Evolutionary conservation across 2,797 vertebrate genomes (phyloP).

Genomic region (Passerculus sandwichensis): DNA sequence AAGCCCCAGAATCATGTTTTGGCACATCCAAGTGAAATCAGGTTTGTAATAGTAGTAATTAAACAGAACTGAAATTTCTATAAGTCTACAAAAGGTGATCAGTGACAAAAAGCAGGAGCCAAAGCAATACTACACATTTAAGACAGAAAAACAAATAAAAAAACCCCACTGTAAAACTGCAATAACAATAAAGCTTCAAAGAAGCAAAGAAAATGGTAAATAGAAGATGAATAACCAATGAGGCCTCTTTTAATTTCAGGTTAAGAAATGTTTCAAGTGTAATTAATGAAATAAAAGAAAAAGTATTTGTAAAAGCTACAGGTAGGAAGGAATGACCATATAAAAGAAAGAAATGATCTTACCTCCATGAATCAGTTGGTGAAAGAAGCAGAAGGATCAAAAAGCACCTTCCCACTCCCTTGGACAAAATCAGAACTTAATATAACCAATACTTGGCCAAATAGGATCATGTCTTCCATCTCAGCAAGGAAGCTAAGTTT

Average conservation of each 20-base stretch:
- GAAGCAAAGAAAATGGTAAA: not conserved
- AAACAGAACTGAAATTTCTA: not conserved
- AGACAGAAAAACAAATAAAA: not conserved
- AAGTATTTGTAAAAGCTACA: not conserved
- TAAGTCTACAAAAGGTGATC: not conserved
- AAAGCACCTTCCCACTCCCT: not conserved
- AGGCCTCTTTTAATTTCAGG: not conserved
- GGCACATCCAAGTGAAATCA: not conserved
- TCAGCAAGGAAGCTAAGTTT: not conserved
- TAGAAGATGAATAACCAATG: not conserved
- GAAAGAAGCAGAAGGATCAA: not conserved
- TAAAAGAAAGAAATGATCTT: not conserved
- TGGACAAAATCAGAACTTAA: not conserved
- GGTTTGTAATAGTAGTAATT: not conserved
- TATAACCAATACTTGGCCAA: not conserved
- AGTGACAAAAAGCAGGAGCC: not conserved
- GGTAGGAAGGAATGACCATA: not conserved
- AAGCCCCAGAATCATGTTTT: not conserved
- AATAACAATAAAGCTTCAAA: not conserved
- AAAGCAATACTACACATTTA: not conserved
- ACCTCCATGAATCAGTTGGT: not conserved
- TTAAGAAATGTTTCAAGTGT: not conserved
- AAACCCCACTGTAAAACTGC: rapidly evolving
- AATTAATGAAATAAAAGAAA: not conserved
- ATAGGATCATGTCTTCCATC: not conserved